A percentile compares a stretch with the other conserved stretches of the same genome.
phyloP scores from a whole-genome alignment of 2,113 vertebrate species.

The Morone saxatilis region DNA sequence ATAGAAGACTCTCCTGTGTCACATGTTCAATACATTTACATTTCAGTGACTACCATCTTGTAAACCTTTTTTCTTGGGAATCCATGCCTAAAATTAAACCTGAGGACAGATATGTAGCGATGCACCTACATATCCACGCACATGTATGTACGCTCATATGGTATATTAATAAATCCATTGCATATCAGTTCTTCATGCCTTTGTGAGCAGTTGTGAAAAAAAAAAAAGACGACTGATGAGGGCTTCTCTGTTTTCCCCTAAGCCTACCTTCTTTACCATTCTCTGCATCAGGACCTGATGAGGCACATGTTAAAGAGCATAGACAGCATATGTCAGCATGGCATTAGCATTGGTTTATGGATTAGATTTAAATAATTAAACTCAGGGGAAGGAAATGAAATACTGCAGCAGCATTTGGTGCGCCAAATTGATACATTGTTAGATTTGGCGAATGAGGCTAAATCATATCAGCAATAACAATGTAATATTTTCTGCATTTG shows the following conservation, averaged over 20 bases:
- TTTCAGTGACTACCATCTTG: constrained; percentile 16
- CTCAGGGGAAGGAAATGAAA: neutral
- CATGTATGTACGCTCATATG: constrained; percentile 3
- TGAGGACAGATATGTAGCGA: constrained; percentile 59
- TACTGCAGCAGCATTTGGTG: neutral
- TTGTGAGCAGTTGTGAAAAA: constrained; percentile 9
- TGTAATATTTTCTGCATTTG: neutral
- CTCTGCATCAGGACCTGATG: constrained; percentile 64
- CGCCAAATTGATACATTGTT: neutral
- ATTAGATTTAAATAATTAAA: neutral
- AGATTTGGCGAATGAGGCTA: neutral
- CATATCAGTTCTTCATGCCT: constrained; percentile 64
- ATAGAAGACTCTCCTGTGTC: neutral
- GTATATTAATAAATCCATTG: constrained; percentile 28
- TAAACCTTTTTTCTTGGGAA: neutral
- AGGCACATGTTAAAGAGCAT: constrained; percentile 59
- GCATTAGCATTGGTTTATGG: constrained; percentile 2
- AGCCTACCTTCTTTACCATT: constrained; percentile 68
- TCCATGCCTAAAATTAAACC: constrained; percentile 41
- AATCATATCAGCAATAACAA: neutral
- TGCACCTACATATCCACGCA: constrained; percentile 55
- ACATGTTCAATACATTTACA: constrained; percentile 19
- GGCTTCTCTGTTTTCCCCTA: constrained; percentile 17
- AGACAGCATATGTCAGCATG: constrained; percentile 47
- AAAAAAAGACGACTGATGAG: neutral